A percentile compares a stretch with the other conserved stretches of the same genome.
These are phyloP conservation scores for Trissolcus brochymenae DNA, from an alignment of 2,888 invertebrate genomes.

Conservation along the genomic window DNA sequence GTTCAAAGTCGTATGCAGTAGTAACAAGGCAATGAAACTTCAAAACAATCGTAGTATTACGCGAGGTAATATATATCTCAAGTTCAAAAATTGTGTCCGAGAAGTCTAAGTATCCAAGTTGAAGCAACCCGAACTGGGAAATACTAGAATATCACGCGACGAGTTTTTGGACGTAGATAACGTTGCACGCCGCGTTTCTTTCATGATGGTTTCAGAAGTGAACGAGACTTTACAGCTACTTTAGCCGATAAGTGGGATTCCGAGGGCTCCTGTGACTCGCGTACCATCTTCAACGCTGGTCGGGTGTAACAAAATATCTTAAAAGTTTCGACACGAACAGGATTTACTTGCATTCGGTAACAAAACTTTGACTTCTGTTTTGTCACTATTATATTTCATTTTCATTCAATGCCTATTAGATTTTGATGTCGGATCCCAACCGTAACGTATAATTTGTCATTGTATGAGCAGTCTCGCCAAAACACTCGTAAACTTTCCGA, in stretches of 20 bases:
- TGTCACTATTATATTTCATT: constrained; percentile 50
- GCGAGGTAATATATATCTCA: constrained; percentile 44
- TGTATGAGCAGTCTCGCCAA: constrained; percentile 1
- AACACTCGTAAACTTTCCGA: not conserved
- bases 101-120: constrained; percentile 49
- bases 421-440: constrained; percentile 9
- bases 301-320: constrained; percentile 63
- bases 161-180: constrained; percentile 55
- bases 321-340: constrained; percentile 65
- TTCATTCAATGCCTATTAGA: constrained; percentile 33
- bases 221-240: constrained; percentile 68
- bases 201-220: constrained; percentile 53
- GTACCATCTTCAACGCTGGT: constrained; percentile 52
- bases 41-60: constrained; percentile 40
- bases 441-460: constrained; percentile 2
- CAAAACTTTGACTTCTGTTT: constrained; percentile 54
- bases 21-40: constrained; percentile 33
- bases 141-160: constrained; percentile 55
- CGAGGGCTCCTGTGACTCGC: constrained; percentile 59
- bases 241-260: constrained; percentile 68
- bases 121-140: constrained; percentile 52
- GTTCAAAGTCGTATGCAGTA: constrained; percentile 33
- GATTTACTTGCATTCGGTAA: constrained; percentile 63
- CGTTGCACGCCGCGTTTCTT: constrained; percentile 53
- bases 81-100: constrained; percentile 52